A percentile compares a stretch with the other conserved stretches of the same genome.
Evolutionary conservation across 2,797 vertebrate genomes (phyloP).

Genomic region (Brachyrhaphis roseni): DNA sequence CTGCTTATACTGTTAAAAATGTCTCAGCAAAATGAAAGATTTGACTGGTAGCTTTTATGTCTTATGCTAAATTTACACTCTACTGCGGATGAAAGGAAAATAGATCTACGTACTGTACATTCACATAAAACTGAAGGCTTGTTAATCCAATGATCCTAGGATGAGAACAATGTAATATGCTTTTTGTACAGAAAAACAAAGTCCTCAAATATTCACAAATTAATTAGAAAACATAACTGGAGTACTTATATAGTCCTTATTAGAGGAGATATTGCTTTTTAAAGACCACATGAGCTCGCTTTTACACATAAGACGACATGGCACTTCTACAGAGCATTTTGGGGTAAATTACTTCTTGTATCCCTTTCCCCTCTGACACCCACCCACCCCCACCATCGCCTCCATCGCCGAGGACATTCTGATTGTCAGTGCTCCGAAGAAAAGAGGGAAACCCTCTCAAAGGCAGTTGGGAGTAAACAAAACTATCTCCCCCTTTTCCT

Average conservation of each 20-base stretch:
- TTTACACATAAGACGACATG: constrained; percentile 77
- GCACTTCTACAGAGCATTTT: constrained; percentile 79
- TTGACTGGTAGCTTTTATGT: constrained; percentile 54
- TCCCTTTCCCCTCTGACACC: constrained; percentile 34
- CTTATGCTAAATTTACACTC: constrained; percentile 65
- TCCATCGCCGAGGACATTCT: constrained; percentile 65
- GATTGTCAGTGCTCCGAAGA: constrained; percentile 78
- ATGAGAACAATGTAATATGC: constrained; percentile 61
- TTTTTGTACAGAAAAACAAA: constrained; percentile 71
- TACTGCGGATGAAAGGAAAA: constrained; percentile 70
- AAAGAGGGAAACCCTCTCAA: constrained; percentile 76
- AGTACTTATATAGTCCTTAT: constrained; percentile 75
- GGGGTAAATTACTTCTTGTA: constrained; percentile 57
- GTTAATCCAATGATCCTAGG: constrained; percentile 59
- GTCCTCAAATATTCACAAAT: constrained; percentile 67
- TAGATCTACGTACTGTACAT: constrained; percentile 67
- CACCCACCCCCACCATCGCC: constrained; percentile 16
- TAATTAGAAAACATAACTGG: constrained; percentile 46
- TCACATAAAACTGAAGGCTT: constrained; percentile 70
- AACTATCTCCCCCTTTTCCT: constrained; percentile 54
- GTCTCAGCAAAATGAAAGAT: constrained; percentile 69
- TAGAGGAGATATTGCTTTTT: constrained; percentile 81
- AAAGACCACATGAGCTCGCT: constrained; percentile 78
- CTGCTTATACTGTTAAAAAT: constrained; percentile 64
- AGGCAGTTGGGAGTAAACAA: constrained; percentile 78